Percentiles rank a stretch among this genome's conserved stretches.
These are phyloP conservation scores for Cinara cedri DNA, from an alignment of 2,888 invertebrate species.

Conservation along the genomic window DNA sequence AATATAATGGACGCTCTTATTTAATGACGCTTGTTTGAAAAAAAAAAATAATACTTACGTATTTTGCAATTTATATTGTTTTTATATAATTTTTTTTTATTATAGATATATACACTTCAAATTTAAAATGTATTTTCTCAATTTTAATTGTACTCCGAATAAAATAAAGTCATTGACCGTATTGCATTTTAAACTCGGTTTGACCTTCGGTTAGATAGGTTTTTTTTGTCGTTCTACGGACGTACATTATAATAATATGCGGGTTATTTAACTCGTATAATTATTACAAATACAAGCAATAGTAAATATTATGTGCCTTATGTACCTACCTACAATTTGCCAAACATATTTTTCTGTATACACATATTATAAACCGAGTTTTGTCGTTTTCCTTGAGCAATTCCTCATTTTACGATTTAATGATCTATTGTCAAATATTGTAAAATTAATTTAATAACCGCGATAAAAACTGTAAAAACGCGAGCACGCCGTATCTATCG, in stretches of 20 bases:
- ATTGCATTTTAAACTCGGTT: constrained; percentile 39
- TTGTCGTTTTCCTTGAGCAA: constrained; percentile 8
- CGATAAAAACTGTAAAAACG: too few relatives aligned
- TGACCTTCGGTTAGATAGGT: constrained; percentile 20
- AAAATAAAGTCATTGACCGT: constrained; percentile 46
- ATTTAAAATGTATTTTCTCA: constrained; percentile 17
- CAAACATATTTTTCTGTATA: too few relatives aligned
- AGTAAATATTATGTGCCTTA: too few relatives aligned
- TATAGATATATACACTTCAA: background rate
- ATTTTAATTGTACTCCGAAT: constrained; percentile 35
- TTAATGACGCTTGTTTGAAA: too few relatives aligned
- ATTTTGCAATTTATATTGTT: too few relatives aligned
- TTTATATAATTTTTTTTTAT: too few relatives aligned
- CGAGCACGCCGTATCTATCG: too few relatives aligned
- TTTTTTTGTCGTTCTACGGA: background rate
- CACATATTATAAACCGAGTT: background rate
- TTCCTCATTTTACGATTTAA: background rate
- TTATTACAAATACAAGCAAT: too few relatives aligned
- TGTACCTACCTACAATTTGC: background rate
- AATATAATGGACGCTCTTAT: too few relatives aligned
- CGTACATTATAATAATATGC: constrained; percentile 6
- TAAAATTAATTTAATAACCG: too few relatives aligned
- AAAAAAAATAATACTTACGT: too few relatives aligned
- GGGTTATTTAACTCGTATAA: constrained; percentile 5
- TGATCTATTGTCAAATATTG: too few relatives aligned